Base-by-base conservation (phyloP, 1,140 invertebrate species). In the Neotoxoptera formosana region DNA sequence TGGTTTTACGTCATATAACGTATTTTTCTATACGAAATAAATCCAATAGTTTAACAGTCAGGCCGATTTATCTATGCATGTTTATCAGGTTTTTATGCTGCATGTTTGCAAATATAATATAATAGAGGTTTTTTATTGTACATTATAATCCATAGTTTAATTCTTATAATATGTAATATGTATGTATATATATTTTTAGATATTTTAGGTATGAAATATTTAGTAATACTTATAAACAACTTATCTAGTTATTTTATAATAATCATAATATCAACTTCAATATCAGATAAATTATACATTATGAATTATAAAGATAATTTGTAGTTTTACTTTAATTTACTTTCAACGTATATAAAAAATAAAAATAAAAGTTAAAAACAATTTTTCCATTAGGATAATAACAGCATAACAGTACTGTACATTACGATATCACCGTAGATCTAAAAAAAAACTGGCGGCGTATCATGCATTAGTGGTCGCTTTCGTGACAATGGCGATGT, bases 311-410 rank as follows among this genome's bases (percentile, higher is more conserved):
- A 45, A 60, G 7, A 60, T 60, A 21, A 20, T 90, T 90, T 90
- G 60, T 67, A 45, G 60, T 90, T 90, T 90, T 45, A n/a, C 53
- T n/a, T 90, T 67, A 90, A 67, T 90, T 90, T 90, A 90, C 89
- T 90, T 90, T 90, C 56, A 30, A 47, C 53, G 36, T 41, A 41
- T 41, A 41, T 36, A 60, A 60, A 67, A 83, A 90, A 90, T 30
- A 45, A 90, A 60, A 56, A 90, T 90, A 90, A 30, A 76, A 76
- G 45, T 47, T 91, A n/a, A 23, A 47, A 53, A 84, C 86, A 93
- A 86, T 93, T 93, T 86, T 34, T 93, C 91, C 91, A 93, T 93
- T 93, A 93, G 76, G 76, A 84, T 93, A 93, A 93, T 93, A 93
- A 93, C 81, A 93, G 23, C 48, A 45, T 92, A 83, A 76, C 45